Evolutionary conservation across 2,888 invertebrate species (phyloP), one percentile per base, ranked within the genome.

Genomic region (Frankliniella intonsa): DNA sequence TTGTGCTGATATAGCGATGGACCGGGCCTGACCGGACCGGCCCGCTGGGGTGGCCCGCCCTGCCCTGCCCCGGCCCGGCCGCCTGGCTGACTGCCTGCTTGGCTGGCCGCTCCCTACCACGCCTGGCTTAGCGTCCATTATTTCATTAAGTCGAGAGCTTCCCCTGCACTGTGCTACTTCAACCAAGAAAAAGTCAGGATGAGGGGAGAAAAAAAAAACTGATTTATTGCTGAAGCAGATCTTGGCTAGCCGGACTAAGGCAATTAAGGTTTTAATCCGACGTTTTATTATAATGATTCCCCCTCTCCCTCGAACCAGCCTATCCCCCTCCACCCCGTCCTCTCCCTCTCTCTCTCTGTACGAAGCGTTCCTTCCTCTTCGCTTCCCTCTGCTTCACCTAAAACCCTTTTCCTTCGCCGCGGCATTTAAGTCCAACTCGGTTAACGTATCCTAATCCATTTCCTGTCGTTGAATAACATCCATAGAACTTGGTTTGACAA

Each of bases 241-340:
- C 69, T 76, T 76, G 69, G 69, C 69, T 76, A 76, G 69, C 69
- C 25, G 69, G 69, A 76, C 69, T 76, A 76, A 76, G 69, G 69
- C 69, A 76, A 76, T 76, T 76, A 76, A 76, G 69, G 69, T 76
- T 76, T 22, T 76, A 76, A 76, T 76, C 69, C 69, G 69, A 76
- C 69, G 69, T 76, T 76, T 76, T 76, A 76, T 76, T 76, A 25
- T 76, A 76, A 76, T 76, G 69, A 76, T 76, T 76, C 55, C 19
- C 55, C 55, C 55, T 55, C 25, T 3, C 25, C 25, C 9, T 25
- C 62, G n/a, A n/a, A n/a, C n/a, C n/a, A n/a, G n/a, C n/a, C 69
- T 22, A 19, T 69, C 25, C 25, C 25, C 25, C 9, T 25, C 62
- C 62, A 17, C 1, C 69, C 69, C n/a, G 11, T 25, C 11, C 9